Base-by-base conservation (phyloP, 1,140 invertebrate genomes). In the Rhopalosiphum padi region DNA sequence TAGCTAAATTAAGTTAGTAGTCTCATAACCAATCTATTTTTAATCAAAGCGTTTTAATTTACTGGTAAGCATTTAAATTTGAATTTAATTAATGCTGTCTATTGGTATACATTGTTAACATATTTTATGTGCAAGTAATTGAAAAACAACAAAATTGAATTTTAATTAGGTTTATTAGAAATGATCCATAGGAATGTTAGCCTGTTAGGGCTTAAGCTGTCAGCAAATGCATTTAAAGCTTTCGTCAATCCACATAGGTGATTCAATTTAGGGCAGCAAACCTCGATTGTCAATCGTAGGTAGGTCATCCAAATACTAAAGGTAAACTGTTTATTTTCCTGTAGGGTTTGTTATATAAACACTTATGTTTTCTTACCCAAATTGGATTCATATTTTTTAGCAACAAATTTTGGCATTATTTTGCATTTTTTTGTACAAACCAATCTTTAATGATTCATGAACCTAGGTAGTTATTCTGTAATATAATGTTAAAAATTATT, bases 231-330 rank as follows among this genome's bases (percentile, higher is more conserved):
- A 53, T 93, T 85, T 93, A 93, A 53, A 41, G 48, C 82, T 93
- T 46, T 92, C 82, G 21, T 86, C 91, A 93, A 30, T 53, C 91
- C 35, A 55, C 91, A 53, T 93, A 93, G 91, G 91, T 93, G 91
- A 93, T 53, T 43, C 91, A 93, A 93, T 55, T 93, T 93, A 93
- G 91, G 91, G 91, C 82, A 93, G 91, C 77, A 93, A 93, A 93
- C 91, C 91, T 93, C 91, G 91, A 93, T 93, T 85, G 48, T 93
- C 46, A 93, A 93, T 93, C 91, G 91, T 93, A 93, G 91, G 91
- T 93, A 93, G 91, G 91, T 93, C 91, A 86, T 41, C 77, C 91
- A 86, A 86, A 43, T 25, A 82, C 5, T 86, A 85, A 93, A 93
- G 91, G 91, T 93, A 93, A 93, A 92, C 30, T 51, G 82, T 86